Conservation (phyloP, 2,888 invertebrate species). For the Argyresthia albistria region DNA sequence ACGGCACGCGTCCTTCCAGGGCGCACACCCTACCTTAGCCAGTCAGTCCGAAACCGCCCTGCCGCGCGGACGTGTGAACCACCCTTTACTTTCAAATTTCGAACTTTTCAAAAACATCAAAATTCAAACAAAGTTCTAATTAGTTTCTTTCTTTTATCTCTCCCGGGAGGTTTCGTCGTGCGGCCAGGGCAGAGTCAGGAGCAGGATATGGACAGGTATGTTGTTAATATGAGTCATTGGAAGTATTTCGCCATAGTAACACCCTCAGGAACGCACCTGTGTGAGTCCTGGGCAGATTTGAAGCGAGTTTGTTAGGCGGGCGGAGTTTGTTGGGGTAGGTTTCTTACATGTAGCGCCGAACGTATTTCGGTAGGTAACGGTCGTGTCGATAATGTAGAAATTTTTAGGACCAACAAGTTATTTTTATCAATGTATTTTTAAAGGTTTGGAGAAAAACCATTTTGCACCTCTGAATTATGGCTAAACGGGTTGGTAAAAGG, state of each 20-base stretch:
- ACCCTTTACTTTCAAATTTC: constrained; percentile 27
- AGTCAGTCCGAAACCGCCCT: constrained; percentile 56
- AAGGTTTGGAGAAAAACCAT: too few species aligned
- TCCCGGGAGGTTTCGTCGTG: constrained; percentile 15
- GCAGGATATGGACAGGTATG: constrained; percentile 51
- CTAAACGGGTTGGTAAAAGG: too few species aligned
- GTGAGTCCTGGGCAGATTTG: constrained; percentile 2
- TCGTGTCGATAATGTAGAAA: too few species aligned
- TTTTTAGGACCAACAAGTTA: too few species aligned
- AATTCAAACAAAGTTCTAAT: constrained; percentile 1
- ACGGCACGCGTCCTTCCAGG: constrained; percentile 43
- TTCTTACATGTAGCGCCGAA: background rate
- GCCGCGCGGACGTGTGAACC: constrained; percentile 53
- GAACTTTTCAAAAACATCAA: constrained; percentile 7
- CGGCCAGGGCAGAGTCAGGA: constrained; percentile 50
- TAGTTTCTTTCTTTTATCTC: constrained; percentile 6
- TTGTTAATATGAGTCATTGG: constrained; percentile 49
- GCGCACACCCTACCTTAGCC: constrained; percentile 37
- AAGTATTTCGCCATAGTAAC: constrained; percentile 57
- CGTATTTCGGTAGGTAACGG: too few species aligned
- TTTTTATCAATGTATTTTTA: too few species aligned
- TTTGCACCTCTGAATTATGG: too few species aligned
- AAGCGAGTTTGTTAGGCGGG: background rate
- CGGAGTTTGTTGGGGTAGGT: constrained; percentile 4
- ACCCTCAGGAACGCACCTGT: constrained; percentile 31